Percentiles rank a stretch among this genome's conserved stretches.
Conservation (phyloP, 2,113 vertebrate genomes). For the Lagenorhynchus albirostris region DNA sequence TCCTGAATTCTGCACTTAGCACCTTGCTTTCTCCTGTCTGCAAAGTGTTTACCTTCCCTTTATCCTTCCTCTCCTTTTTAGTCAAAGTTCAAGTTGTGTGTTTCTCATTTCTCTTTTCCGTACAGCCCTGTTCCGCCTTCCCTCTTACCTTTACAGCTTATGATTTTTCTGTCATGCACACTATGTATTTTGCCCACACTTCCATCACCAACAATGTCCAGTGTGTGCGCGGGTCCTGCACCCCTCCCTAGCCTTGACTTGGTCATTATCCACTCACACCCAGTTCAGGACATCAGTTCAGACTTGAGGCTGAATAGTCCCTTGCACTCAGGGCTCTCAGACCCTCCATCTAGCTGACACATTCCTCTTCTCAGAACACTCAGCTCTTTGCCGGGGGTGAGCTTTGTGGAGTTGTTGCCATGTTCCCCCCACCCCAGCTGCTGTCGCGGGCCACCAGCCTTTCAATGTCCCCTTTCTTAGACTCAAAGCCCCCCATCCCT, state of each 20-base stretch:
- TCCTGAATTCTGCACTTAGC: conserved; percentile 47
- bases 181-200: background rate
- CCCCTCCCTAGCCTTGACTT: background rate
- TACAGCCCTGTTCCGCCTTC: conserved; percentile 14
- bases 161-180: background rate
- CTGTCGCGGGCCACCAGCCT: background rate
- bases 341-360: background rate
- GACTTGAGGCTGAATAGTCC: background rate
- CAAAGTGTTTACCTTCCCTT: conserved; percentile 43
- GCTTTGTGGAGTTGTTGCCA: background rate
- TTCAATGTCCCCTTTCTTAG: background rate
- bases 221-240: background rate
- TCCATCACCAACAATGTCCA: background rate
- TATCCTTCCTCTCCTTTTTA: background rate
- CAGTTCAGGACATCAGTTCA: background rate
- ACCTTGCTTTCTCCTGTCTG: conserved; percentile 41
- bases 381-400: background rate
- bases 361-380: background rate
- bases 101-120: background rate
- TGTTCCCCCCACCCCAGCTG: background rate
- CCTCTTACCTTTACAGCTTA: conserved; percentile 27
- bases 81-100: background rate
- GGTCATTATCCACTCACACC: too few relatives aligned
- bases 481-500: background rate
- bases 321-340: background rate